phyloP scores from a whole-genome alignment of 2,888 invertebrate species.

The Pseudanteris insignis region DNA sequence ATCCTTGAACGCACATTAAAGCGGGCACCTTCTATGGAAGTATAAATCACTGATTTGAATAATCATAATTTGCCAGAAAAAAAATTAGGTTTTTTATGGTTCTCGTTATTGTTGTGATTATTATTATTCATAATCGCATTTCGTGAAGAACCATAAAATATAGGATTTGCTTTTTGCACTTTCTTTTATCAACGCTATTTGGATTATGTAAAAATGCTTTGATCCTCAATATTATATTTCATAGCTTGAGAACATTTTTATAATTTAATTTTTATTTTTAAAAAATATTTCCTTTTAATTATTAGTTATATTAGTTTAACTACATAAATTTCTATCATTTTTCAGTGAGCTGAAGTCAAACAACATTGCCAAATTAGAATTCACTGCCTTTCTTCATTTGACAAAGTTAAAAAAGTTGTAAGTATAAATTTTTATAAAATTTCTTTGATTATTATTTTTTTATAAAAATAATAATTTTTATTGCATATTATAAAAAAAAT shows the following conservation, averaged over 20 bases:
- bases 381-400: slow-evolving; percentile 55
- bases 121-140: slow-evolving; percentile 35
- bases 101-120: slow-evolving; percentile 18
- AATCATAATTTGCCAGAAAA: slow-evolving; percentile 33
- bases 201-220: no score
- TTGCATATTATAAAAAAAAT: no score
- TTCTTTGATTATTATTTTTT: background rate
- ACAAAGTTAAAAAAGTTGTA: slow-evolving; percentile 59
- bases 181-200: no score
- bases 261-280: slow-evolving; percentile 5
- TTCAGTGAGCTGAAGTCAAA: slow-evolving; percentile 68
- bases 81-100: slow-evolving; percentile 37
- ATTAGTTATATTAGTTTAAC: no score
- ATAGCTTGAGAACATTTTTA: no score
- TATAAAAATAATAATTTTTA: no score
- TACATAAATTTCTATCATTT: no score
- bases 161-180: slow-evolving; percentile 12
- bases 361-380: slow-evolving; percentile 65
- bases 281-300: background rate
- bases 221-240: no score
- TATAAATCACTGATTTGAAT: slow-evolving; percentile 46
- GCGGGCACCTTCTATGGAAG: slow-evolving; percentile 24
- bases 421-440: slow-evolving; percentile 45
- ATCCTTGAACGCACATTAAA: slow-evolving; percentile 41
- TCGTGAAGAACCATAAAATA: slow-evolving; percentile 26